Percentiles rank a stretch among this genome's conserved stretches.
These are phyloP conservation scores for Capreolus pygargus DNA, from an alignment of 2,113 vertebrate genomes.

Conservation along the genomic window DNA sequence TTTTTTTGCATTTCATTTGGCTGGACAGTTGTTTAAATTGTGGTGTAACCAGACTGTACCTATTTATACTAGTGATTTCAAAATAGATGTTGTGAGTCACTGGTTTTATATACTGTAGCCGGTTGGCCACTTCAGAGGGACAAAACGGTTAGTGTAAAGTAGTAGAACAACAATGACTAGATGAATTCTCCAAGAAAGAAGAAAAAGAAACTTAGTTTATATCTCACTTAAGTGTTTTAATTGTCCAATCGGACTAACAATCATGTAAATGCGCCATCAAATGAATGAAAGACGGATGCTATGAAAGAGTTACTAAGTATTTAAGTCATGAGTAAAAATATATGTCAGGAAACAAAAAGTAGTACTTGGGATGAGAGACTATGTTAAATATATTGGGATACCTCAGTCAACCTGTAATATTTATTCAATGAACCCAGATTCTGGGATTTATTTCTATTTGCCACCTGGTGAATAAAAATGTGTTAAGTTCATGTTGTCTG, in stretches of 20 bases:
- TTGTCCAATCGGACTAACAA: background rate
- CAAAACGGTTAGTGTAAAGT: background rate
- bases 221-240: background rate
- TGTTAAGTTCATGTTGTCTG: slow-evolving; percentile 35
- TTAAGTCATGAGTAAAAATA: slow-evolving; percentile 34
- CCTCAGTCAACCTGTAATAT: background rate
- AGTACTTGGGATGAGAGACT: background rate
- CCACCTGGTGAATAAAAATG: slow-evolving; percentile 50
- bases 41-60: background rate
- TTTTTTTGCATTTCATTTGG: slow-evolving; percentile 35
- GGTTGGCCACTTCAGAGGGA: background rate
- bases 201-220: background rate
- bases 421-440: slow-evolving; percentile 17
- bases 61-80: slow-evolving; percentile 35
- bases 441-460: slow-evolving; percentile 30
- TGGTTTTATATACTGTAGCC: slow-evolving; percentile 25
- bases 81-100: slow-evolving; percentile 24
- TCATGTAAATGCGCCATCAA: background rate
- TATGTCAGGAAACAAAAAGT: background rate
- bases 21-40: slow-evolving; percentile 14
- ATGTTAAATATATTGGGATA: background rate
- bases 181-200: slow-evolving; percentile 26
- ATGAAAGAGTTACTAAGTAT: background rate
- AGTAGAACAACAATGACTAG: slow-evolving; percentile 17
- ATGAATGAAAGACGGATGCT: background rate